phyloP scores from a whole-genome alignment of 1,140 invertebrate genomes.

The Paracyclopina nana region DNA sequence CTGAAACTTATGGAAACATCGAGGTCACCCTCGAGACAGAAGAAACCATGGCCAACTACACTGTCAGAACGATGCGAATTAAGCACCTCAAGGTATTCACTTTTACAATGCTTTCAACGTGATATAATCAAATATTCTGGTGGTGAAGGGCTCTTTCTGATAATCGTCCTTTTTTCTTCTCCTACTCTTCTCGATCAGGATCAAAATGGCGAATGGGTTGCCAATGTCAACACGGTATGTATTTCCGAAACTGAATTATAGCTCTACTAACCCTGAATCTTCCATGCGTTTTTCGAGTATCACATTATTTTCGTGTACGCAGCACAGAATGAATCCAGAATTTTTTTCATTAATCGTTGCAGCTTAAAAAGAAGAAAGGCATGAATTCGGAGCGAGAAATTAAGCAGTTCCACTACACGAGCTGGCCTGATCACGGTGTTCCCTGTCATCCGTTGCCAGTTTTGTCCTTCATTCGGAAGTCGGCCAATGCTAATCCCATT shows the following conservation, averaged over 20 bases:
- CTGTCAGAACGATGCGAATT: conserved; percentile 61
- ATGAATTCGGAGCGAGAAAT: conserved; percentile 45
- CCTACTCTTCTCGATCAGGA: no score
- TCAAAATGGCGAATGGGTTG: no score
- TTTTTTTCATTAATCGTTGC: no score
- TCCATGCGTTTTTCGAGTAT: no score
- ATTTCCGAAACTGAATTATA: no score
- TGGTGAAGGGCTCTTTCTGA: no score
- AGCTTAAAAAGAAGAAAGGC: conserved; percentile 11
- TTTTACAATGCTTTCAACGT: no score
- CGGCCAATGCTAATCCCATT: conserved; percentile 56
- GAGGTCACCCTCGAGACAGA: conserved; percentile 71
- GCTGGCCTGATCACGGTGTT: conserved; percentile 91
- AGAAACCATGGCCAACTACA: conserved; percentile 85
- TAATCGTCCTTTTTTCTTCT: no score
- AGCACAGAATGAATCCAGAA: conserved; percentile 48
- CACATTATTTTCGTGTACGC: background rate
- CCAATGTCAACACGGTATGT: no score
- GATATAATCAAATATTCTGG: no score
- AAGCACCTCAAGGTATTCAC: conserved; percentile 55
- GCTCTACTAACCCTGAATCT: no score
- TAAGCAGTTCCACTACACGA: conserved; percentile 91
- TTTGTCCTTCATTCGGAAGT: conserved; percentile 77
- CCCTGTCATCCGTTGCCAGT: conserved; percentile 88
- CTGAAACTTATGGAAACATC: conserved; percentile 70